These are phyloP conservation scores for Odontamblyopus rebecca DNA, from an alignment of 2,797 vertebrate species.

Conservation along the genomic window DNA sequence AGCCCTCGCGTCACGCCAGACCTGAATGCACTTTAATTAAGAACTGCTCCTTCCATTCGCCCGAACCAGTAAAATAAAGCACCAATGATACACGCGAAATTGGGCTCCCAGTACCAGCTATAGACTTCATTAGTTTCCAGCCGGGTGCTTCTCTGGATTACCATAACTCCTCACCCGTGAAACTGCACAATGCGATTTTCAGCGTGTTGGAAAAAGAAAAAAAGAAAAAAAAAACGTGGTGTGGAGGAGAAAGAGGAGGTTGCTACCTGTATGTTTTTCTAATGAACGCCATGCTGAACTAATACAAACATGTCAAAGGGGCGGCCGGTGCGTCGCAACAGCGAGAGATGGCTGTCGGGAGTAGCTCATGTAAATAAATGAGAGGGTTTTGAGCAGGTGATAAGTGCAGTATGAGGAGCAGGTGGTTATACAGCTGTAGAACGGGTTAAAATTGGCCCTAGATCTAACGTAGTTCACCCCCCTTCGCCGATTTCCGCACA, in stretches of 20 bases:
- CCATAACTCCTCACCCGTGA: slow-evolving; percentile 89
- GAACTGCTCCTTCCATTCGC: slow-evolving; percentile 44
- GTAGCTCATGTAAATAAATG: slow-evolving; percentile 41
- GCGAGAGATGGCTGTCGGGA: slow-evolving; percentile 35
- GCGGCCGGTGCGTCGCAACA: slow-evolving; percentile 29
- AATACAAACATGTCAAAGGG: slow-evolving; percentile 63
- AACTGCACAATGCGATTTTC: slow-evolving; percentile 87
- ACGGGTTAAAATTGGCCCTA: too few relatives aligned
- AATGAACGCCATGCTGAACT: slow-evolving; percentile 61
- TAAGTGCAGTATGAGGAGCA: slow-evolving; percentile 37
- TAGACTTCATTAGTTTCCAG: slow-evolving; percentile 89
- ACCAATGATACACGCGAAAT: slow-evolving; percentile 82
- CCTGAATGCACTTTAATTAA: slow-evolving; percentile 61
- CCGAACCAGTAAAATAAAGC: slow-evolving; percentile 76
- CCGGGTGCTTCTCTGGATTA: slow-evolving; percentile 90
- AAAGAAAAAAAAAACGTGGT: slow-evolving; percentile 37
- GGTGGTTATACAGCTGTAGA: slow-evolving; percentile 19
- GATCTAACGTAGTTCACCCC: too few relatives aligned
- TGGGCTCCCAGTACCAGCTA: slow-evolving; percentile 79
- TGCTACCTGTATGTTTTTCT: slow-evolving; percentile 66
- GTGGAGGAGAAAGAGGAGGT: slow-evolving; percentile 49
- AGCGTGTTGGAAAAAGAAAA: slow-evolving; percentile 73
- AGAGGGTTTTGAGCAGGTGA: slow-evolving; percentile 38
- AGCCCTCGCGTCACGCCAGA: slow-evolving; percentile 46
- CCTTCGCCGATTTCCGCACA: too few relatives aligned